Evolutionary conservation across 1,140 invertebrate genomes (phyloP), one percentile per base, ranked within the genome.

Genomic region (Drosophila novamexicana): DNA sequence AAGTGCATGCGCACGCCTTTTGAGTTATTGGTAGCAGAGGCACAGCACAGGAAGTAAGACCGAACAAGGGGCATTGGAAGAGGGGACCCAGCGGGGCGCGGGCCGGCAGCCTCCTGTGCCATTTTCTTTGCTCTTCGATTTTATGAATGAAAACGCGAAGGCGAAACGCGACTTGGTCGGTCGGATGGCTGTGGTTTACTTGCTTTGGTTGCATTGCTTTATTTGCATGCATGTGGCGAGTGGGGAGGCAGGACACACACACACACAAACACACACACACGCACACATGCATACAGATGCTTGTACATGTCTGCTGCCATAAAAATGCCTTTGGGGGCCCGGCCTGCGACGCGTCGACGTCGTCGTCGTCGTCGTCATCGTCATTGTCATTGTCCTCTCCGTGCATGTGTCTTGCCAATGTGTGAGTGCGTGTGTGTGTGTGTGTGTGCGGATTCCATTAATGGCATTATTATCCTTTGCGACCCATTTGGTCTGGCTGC

Each of bases 121-220:
- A 79, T 82, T 83, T 82, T 84, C 81, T 77, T 84, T 85, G 77
- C 81, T 84, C 81, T 84, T 84, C 81, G 81, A 84, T 84, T 84
- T 84, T 84, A 84, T 84, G 81, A 84, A 84, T 84, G 81, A 84
- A 84, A 84, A 74, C 83, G 76, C 75, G 75, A 77, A 75, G 75
- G 71, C 71, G 75, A 61, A 75, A 75, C 80, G 80, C 80, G 80
- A 83, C 80, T 82, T 83, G 80, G 79, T 70, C 61, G 63, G 37
- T 74, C 62, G 72, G 12, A 58, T 64, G 59, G 74, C 70, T 63
- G 56, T 80, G 68, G 77, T 58, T 75, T 77, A 77, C 75, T 69
- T 70, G 77, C 64, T 81, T 57, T 77, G 69, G 49, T 64, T 83
- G 76, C 79, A 75, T 44, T 54, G 61, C 59, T 79, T 75, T 70